Base-by-base conservation (phyloP, 2,113 vertebrate genomes). In the Crocuta crocuta region DNA sequence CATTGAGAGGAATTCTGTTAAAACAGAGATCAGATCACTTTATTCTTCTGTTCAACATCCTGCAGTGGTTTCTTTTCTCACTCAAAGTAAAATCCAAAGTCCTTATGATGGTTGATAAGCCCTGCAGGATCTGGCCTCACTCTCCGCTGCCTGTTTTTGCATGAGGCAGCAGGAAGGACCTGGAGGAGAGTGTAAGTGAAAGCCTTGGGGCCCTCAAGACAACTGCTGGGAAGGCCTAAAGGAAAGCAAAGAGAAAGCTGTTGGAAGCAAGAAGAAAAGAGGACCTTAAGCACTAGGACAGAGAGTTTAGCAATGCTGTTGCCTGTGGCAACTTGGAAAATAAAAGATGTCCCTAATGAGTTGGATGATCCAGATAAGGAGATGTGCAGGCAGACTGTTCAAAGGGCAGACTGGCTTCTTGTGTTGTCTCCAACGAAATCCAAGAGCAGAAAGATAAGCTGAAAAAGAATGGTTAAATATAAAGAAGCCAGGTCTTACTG, bases 401-500 rank as follows among this genome's bases (percentile, higher is more conserved):
- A 74, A 95, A 96, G 53, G 50, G 26, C 79, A 73, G 1, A 80
- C 1, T 48, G 91, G 48, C 58, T 86, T 96, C 43, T 21, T 85
- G 92, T 80, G 76, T 76, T 89, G 87, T 61, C 43, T 48, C 68
- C 45, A 89, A 81, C 65, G 21, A 96, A 96, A 97, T 61, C 39
- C 12, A 95, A 85, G 95, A 63, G 23, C 50, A 87, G 35, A 85
- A 65, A 85, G 23, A 94, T 9, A 95, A 79, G 26, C 48, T 91
- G 21, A 24, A 85, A 61, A 78, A 26, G 7, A 43, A 68, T 33
- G 66, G 11, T 78, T 68, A 79, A 93, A 73, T 90, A 81, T 76
- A 94, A 94, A 95, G 73, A 19, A 80, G 35, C 33, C 39, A 85
- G 78, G 31, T 66, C 23, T 45, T 79, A 80, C 58, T 48, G 28